Conservation (phyloP, 2,113 vertebrate species). For the Capreolus pygargus region DNA sequence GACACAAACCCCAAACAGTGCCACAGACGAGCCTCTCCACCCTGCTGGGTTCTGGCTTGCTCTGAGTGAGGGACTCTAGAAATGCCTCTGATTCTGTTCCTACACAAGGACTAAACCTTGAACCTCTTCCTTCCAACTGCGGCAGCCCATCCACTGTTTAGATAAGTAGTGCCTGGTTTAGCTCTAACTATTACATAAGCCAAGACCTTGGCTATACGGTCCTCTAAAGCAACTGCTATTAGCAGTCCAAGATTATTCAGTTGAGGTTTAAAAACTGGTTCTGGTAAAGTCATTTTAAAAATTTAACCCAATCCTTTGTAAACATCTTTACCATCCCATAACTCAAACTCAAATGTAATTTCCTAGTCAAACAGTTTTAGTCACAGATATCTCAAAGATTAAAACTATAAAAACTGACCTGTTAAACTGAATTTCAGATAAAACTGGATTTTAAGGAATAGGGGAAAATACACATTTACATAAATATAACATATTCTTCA, state of each 20-base stretch:
- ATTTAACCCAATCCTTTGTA: neutral
- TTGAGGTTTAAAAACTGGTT: constrained; percentile 19
- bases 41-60: neutral
- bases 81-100: neutral
- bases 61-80: neutral
- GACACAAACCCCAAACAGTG: neutral
- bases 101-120: neutral
- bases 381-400: neutral
- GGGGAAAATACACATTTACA: constrained; percentile 23
- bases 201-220: neutral
- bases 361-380: neutral
- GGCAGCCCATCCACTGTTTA: neutral
- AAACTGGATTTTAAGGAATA: neutral
- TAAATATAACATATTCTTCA: constrained; percentile 48
- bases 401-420: neutral
- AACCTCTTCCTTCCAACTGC: neutral
- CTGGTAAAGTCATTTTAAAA: neutral
- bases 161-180: neutral
- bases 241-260: neutral
- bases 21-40: neutral
- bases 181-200: neutral
- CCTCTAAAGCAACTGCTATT: neutral
- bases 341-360: constrained; percentile 29
- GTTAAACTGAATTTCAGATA: neutral
- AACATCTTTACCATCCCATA: constrained; percentile 1